These are phyloP conservation scores for Philopedon plagiatum DNA, from an alignment of 2,888 invertebrate species.

Conservation along the genomic window DNA sequence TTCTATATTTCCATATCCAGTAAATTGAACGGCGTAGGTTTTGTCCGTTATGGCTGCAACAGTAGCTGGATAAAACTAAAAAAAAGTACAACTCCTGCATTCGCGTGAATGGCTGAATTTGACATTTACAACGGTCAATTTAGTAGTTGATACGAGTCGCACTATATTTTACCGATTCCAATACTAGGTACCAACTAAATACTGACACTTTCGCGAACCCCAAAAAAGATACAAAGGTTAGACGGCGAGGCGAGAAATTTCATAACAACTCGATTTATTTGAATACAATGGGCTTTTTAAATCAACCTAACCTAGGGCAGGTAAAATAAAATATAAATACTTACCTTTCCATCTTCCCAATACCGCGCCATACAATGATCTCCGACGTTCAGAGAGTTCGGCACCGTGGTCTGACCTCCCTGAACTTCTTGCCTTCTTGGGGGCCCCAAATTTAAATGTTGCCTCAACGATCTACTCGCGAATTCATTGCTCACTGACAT, in stretches of 20 bases:
- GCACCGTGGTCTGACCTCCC: not conserved
- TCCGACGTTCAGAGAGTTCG: slow-evolving; percentile 79
- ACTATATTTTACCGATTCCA: too few species aligned
- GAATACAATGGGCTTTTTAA: too few species aligned
- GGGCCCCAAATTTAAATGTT: slow-evolving; percentile 63
- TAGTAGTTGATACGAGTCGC: too few species aligned
- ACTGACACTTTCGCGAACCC: too few species aligned
- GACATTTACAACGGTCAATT: too few species aligned
- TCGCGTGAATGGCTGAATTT: too few species aligned
- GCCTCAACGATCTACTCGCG: slow-evolving; percentile 64
- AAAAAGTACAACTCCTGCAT: not conserved
- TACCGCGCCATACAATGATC: slow-evolving; percentile 92
- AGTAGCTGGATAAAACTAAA: slow-evolving; percentile 86
- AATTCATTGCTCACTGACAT: slow-evolving; percentile 64
- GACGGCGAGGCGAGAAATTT: too few species aligned
- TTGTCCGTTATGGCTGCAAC: slow-evolving; percentile 86
- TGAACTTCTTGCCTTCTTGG: slow-evolving; percentile 29
- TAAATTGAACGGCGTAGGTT: slow-evolving; percentile 88
- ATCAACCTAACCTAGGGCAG: too few species aligned
- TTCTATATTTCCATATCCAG: slow-evolving; percentile 91
- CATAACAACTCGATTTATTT: too few species aligned
- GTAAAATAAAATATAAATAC: not conserved
- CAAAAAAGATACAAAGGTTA: too few species aligned
- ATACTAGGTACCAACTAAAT: too few species aligned
- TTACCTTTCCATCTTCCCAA: slow-evolving; percentile 92